Conservation (phyloP, 2,113 vertebrate species). For the Montifringilla adamsi region DNA sequence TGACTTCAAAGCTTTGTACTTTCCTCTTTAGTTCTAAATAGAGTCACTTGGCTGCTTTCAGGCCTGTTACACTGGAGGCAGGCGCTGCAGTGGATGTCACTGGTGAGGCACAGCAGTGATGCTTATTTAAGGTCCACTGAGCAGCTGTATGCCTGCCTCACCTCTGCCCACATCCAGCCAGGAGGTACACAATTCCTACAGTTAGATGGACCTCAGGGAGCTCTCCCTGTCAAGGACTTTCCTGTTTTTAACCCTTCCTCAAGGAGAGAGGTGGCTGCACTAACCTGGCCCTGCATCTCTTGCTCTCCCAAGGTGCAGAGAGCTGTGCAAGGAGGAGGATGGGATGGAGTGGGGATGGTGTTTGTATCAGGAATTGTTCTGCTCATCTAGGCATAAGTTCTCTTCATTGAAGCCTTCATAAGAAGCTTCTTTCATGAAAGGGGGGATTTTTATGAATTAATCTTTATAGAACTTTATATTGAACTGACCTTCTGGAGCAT, state of each 20-base stretch:
- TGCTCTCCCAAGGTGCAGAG: not conserved
- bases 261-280: not conserved
- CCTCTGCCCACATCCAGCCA: not conserved
- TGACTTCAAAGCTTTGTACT: conserved; percentile 62
- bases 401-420: not conserved
- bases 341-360: not conserved
- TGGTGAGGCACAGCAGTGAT: fast-evolving
- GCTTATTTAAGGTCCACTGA: not conserved
- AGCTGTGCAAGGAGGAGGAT: not conserved
- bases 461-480: not conserved
- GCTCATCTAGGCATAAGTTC: fast-evolving
- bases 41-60: not conserved
- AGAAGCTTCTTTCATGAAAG: not conserved
- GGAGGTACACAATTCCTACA: not conserved
- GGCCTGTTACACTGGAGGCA: not conserved
- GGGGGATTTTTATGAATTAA: not conserved
- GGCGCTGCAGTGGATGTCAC: not conserved
- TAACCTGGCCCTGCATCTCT: not conserved
- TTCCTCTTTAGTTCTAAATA: conserved; percentile 55
- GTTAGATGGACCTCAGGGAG: not conserved
- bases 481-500: not conserved
- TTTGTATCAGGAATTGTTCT: not conserved
- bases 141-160: not conserved
- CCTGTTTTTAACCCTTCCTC: not conserved
- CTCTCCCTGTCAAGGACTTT: not conserved